phyloP scores from a whole-genome alignment of 2,888 invertebrate genomes.

The Scaptomyza polygonia region DNA sequence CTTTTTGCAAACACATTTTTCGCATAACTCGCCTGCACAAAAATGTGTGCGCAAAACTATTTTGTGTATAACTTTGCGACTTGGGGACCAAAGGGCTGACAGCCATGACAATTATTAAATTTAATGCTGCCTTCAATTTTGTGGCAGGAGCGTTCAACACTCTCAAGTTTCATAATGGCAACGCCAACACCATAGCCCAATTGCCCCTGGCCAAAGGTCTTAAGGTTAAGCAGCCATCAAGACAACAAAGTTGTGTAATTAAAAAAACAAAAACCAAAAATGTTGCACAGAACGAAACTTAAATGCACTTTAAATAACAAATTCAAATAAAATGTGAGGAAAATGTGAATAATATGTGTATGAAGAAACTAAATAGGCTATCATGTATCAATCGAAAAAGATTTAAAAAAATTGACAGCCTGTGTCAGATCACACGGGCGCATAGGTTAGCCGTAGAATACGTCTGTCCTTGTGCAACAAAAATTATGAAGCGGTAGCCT shows the following conservation, averaged over 20 bases:
- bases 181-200: constrained; percentile 37
- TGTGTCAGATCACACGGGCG: too few species aligned
- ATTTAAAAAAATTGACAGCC: too few species aligned
- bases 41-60: constrained; percentile 62
- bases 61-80: constrained; percentile 47
- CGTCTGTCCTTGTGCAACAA: too few species aligned
- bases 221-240: constrained; percentile 72
- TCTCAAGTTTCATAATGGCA: constrained; percentile 52
- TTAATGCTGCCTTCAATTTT: constrained; percentile 56
- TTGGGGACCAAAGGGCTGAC: constrained; percentile 35
- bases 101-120: constrained; percentile 73
- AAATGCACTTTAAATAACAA: constrained; percentile 30
- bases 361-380: too few species aligned
- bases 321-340: too few species aligned
- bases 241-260: constrained; percentile 72
- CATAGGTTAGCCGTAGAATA: too few species aligned
- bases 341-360: too few species aligned
- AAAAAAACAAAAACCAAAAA: constrained; percentile 42
- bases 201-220: constrained; percentile 45
- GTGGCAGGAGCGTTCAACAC: constrained; percentile 24
- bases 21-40: constrained; percentile 37
- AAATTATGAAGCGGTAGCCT: too few species aligned
- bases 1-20: constrained; percentile 63
- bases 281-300: background rate
- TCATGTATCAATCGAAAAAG: background rate